Evolutionary conservation across 2,888 invertebrate genomes (phyloP).

Genomic region (Sicus ferrugineus): DNA sequence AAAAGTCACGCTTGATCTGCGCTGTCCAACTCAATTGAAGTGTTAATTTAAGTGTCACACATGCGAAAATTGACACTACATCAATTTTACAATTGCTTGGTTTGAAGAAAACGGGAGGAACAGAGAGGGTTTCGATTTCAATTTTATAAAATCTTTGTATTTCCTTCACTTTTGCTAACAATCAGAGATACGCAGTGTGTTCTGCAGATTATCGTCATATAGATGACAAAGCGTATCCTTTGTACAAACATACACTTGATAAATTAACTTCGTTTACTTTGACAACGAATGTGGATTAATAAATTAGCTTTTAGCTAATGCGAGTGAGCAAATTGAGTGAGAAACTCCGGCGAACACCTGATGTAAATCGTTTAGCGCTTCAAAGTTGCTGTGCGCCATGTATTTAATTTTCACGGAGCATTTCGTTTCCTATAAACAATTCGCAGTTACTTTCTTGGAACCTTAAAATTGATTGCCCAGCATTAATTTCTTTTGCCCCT

Average conservation of each 20-base stretch:
- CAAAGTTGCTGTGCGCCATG: slow-evolving; percentile 54
- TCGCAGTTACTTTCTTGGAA: too few relatives aligned
- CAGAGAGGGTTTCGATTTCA: too few relatives aligned
- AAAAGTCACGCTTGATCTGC: not conserved
- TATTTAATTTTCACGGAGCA: too few relatives aligned
- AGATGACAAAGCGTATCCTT: too few relatives aligned
- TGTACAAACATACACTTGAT: not conserved
- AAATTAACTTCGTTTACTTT: not conserved
- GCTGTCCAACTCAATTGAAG: slow-evolving; percentile 13
- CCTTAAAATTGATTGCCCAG: too few relatives aligned
- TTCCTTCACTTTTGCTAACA: not conserved
- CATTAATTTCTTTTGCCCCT: too few relatives aligned
- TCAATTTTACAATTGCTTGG: not conserved
- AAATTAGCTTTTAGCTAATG: slow-evolving; percentile 32
- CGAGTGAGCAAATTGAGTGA: slow-evolving; percentile 53
- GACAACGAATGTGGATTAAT: slow-evolving; percentile 17
- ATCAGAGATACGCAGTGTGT: too few relatives aligned
- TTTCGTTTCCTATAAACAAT: too few relatives aligned
- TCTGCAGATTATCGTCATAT: too few relatives aligned
- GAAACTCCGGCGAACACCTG: slow-evolving; percentile 57
- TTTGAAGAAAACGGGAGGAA: too few relatives aligned
- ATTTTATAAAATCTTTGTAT: too few relatives aligned
- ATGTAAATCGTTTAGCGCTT: slow-evolving; percentile 60
- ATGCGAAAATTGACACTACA: not conserved
- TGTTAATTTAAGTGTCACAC: not conserved